Base-by-base conservation (phyloP, 2,888 invertebrate species). In the Acheta domesticus region DNA sequence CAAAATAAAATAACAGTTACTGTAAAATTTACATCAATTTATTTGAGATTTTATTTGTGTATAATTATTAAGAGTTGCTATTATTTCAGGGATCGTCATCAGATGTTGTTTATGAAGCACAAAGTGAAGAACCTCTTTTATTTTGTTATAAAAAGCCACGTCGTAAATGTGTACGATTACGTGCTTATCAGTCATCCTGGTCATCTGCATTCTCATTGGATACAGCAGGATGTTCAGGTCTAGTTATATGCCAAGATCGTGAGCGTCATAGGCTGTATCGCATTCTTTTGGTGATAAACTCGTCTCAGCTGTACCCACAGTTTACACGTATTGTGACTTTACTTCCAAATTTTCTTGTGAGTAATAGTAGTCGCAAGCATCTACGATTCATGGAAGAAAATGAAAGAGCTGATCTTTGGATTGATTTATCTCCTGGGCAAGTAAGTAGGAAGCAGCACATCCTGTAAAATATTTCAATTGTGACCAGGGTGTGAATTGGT, bases 371-470 rank as follows among this genome's bases (percentile, higher is more conserved):
- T 0, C 90, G 90, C 82, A 90, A 88, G 83, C 86, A 87, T 79
- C 85, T 89, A 74, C 88, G 94, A 79, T 95, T 93, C 87, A 95
- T 95, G 95, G 95, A 95, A 85, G 93, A 94, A 86, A 94, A 95
- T 84, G 94, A 95, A 85, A 91, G 93, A 75, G 93, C 94, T 0
- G 95, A 95, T 86, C 88, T 95, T 14, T 95, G 95, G 95, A 90
- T 93, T 78, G 95, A 95, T 87, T 87, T 95, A 21, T 87, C 90
- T 0, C 91, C 93, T 0, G 89, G 90, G 81, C 92, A 93, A 86
- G 93, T 92, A 81, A 83, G 75, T 79, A 74, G 62, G 12, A 62
- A 62, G 36, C 36, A 36, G 36, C 36, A 36, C 36, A 36, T 36
- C 36, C 8, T 36, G 36, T 36, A 36, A 36, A 36, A 36, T 36